phyloP scores from a whole-genome alignment of 2,797 vertebrate genomes.

The Pyrocephalus nanus region DNA sequence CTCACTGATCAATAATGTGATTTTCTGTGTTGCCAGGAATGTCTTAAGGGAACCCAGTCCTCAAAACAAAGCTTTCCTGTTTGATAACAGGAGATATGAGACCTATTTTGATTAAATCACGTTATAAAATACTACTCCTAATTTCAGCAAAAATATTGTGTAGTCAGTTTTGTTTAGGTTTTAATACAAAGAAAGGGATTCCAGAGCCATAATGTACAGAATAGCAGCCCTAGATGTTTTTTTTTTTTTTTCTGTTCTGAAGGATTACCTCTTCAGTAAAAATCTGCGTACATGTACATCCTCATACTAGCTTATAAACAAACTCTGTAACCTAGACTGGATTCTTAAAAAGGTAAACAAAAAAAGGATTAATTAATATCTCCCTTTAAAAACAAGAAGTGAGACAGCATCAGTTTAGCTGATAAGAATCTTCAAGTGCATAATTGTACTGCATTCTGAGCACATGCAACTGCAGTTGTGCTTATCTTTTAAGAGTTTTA shows the following conservation, averaged over 20 bases:
- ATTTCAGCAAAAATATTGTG: not conserved
- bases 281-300: fast-evolving
- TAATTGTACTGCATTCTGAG: constrained; percentile 29
- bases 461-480: constrained; percentile 33
- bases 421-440: not conserved
- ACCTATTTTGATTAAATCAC: not conserved
- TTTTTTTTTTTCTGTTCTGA: not conserved
- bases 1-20: not conserved
- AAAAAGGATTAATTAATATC: not conserved
- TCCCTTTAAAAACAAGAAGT: not conserved
- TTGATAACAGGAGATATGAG: not conserved
- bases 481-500: not conserved
- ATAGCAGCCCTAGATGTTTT: not conserved
- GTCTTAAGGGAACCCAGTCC: not conserved
- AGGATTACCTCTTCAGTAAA: not conserved
- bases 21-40: not conserved
- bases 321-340: not conserved
- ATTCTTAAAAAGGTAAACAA: not conserved
- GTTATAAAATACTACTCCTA: not conserved
- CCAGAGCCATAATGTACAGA: not conserved
- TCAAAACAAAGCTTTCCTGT: not conserved
- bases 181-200: not conserved
- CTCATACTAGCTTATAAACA: not conserved
- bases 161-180: not conserved
- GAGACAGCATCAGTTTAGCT: not conserved